Evolutionary conservation across 2,888 invertebrate genomes (phyloP), one percentile per base, ranked within the genome.

Genomic region (Tillus elongatus): DNA sequence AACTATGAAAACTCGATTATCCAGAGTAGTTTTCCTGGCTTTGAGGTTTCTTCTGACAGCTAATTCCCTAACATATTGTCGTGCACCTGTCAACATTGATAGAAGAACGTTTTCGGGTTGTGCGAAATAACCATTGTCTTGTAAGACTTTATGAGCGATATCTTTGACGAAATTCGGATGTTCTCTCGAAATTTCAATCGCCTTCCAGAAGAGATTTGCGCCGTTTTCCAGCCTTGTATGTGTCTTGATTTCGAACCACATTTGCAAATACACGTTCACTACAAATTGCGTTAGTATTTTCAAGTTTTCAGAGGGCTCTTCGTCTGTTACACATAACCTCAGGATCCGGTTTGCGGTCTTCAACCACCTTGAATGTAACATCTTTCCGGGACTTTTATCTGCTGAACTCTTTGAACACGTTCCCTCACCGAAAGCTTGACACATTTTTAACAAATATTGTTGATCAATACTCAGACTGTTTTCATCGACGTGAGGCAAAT

Each of bases 311-410:
- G 33, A 15, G 3, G 33, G 33, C n/a, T 33, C 9, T 15, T n/a
- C 11, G 4, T 15, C 19, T 10, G 33, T n/a, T 10, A 33, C 10
- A 19, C 11, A 33, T 27, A 33, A 24, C 6, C 33, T n/a, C 19
- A 33, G 10, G 3, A 33, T 8, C 13, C 40, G 11, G 34, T 40
- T 42, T 11, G 37, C 42, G 2, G 35, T 11, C 3, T n/a, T n/a
- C n/a, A n/a, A n/a, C n/a, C n/a, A n/a, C n/a, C n/a, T n/a, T n/a
- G n/a, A n/a, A n/a, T n/a, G n/a, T n/a, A n/a, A n/a, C n/a, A n/a
- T n/a, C n/a, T n/a, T n/a, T n/a, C n/a, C n/a, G n/a, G n/a, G n/a
- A n/a, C n/a, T n/a, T n/a, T n/a, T n/a, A n/a, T n/a, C n/a, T n/a
- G n/a, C n/a, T n/a, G n/a, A n/a, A n/a, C n/a, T n/a, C n/a, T n/a